Evolutionary conservation across 30 jellyfish, hydroid and myxozoan species (phyloP).

Genomic region (Turritopsis dohrnii): DNA sequence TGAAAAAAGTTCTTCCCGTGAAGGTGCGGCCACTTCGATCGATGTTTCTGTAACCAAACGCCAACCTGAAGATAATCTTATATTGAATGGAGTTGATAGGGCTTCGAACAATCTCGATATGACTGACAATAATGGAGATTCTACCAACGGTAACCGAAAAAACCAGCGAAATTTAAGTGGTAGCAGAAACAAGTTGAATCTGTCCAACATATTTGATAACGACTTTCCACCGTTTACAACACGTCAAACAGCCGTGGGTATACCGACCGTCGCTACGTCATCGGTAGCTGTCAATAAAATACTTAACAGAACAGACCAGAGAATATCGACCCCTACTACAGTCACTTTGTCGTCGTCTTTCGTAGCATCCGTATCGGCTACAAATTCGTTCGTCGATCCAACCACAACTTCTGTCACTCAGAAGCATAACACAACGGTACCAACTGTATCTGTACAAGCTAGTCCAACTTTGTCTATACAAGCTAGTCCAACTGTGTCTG

Average conservation of each 20-base stretch:
- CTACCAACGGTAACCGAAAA: not conserved
- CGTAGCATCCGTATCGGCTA: not conserved
- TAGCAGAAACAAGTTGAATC: not conserved
- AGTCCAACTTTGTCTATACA: constrained; percentile 10
- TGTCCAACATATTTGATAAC: not conserved
- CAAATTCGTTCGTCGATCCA: constrained; percentile 2
- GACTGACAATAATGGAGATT: not conserved
- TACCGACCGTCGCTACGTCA: not conserved
- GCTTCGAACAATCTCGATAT: not conserved
- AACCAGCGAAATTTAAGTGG: not conserved
- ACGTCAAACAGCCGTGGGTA: constrained; percentile 1
- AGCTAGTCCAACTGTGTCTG: not conserved
- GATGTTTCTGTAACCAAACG: not conserved
- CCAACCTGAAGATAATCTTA: not conserved
- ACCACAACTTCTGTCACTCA: constrained; percentile 10
- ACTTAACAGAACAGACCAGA: not conserved
- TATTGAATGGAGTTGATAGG: not conserved
- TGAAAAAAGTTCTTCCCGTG: not conserved
- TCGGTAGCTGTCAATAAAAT: not conserved
- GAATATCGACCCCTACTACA: not conserved
- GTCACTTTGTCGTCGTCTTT: not conserved
- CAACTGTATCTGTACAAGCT: not conserved
- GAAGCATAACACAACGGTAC: not conserved
- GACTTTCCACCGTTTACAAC: constrained; percentile 43
- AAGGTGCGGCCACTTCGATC: not conserved